Evolutionary conservation across 2,113 vertebrate species (phyloP).

Genomic region (Rhea americana): DNA sequence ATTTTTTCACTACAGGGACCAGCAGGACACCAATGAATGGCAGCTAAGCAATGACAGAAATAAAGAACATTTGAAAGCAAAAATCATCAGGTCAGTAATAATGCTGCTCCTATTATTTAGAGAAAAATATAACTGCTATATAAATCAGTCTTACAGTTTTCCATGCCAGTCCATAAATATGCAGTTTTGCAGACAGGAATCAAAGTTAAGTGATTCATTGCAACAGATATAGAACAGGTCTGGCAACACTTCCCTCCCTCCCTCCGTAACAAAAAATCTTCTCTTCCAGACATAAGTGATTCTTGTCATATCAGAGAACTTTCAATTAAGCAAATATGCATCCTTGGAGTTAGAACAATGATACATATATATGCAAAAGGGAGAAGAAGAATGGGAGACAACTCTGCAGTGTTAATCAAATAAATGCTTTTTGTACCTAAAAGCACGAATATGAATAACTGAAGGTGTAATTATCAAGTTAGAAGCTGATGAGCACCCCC

Average conservation of each 20-base stretch:
- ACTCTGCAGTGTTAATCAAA: background rate
- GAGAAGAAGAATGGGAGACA: background rate
- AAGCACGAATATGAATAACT: constrained; percentile 9
- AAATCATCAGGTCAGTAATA: constrained; percentile 54
- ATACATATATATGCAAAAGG: constrained; percentile 17
- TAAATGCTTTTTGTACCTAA: background rate
- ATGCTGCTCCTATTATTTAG: constrained; percentile 6
- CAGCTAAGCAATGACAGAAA: constrained; percentile 46
- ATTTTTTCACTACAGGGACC: constrained; percentile 18
- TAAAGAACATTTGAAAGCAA: constrained; percentile 49
- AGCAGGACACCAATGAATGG: constrained; percentile 33
- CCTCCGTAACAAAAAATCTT: background rate
- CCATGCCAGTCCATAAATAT: constrained; percentile 1
- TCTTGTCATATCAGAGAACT: constrained; percentile 11
- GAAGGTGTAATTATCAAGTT: background rate
- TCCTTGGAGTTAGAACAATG: background rate
- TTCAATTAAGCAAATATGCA: background rate
- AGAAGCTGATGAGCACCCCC: background rate
- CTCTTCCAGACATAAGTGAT: background rate
- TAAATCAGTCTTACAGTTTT: constrained; percentile 39
- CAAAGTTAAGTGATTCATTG: constrained; percentile 33
- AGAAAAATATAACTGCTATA: constrained; percentile 36
- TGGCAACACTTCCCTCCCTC: background rate
- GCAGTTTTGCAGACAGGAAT: constrained; percentile 25
- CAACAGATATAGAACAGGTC: constrained; percentile 2